phyloP scores from a whole-genome alignment of 2,797 vertebrate species.

The Alfaro cultratus region DNA sequence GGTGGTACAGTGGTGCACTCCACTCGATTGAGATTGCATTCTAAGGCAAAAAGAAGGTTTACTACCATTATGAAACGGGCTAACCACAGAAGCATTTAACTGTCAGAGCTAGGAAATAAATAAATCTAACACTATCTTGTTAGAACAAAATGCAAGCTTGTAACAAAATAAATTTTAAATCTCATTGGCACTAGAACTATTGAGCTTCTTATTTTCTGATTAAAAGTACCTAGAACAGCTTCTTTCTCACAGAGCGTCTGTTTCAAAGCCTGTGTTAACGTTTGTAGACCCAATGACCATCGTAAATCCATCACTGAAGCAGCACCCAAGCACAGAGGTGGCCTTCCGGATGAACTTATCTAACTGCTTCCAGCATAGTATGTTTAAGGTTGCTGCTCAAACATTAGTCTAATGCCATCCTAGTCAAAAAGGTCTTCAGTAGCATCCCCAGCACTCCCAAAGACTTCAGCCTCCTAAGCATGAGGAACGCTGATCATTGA shows the following conservation, averaged over 20 bases:
- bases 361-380: neutral
- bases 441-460: neutral
- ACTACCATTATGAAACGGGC: neutral
- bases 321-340: neutral
- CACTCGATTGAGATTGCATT: neutral
- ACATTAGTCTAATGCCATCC: neutral
- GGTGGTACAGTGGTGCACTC: neutral
- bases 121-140: neutral
- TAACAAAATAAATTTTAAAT: neutral
- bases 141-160: neutral
- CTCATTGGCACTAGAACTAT: neutral
- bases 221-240: neutral
- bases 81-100: neutral
- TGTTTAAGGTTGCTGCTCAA: neutral
- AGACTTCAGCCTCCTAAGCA: neutral
- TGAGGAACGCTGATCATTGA: neutral
- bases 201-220: neutral
- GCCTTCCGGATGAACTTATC: neutral
- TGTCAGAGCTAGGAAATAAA: neutral
- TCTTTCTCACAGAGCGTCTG: neutral
- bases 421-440: neutral
- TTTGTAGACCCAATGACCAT: neutral
- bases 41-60: neutral
- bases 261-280: neutral
- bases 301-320: neutral